Evolutionary conservation across 2,113 vertebrate species (phyloP), one percentile per base, ranked within the genome.

Genomic region (Cacatua alba): DNA sequence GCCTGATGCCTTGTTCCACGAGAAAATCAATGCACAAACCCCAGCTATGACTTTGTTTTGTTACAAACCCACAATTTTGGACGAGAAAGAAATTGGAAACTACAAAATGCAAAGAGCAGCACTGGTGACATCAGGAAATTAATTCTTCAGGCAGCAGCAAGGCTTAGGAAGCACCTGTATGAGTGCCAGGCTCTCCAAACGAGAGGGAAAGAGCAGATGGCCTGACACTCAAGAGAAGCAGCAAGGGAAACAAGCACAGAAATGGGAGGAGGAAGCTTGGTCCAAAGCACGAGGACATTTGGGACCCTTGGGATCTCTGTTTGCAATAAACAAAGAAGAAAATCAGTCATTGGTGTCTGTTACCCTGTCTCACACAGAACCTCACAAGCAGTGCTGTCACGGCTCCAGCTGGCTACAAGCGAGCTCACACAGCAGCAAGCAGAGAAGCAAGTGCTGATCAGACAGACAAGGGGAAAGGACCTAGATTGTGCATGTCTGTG

Each of bases 201-300:
- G 2, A 68, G 46, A 26, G 25, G 33, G 48, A 91, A 59, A n/a
- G 60, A 95, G 86, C 94, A 92, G 69, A 72, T 91, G 84, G 83
- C 26, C 76, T 75, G 39, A 89, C 39, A 37, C 33, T 82, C 35
- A 57, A 31, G 44, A 93, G 37, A 85, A 21, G 37, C 82, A 83
- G 71, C 59, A 70, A 43, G 33, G 62, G 48, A 89, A 86, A 60
- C 41, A 53, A 75, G 43, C 43, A 57, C 29, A 41, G 86, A 93
- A 60, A 75, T 24, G 13, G 51, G 17, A 94, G 55, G 35, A 74
- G 88, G 43, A 65, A 6, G 0, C n/a, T 68, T 75, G 52, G 8
- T 82, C 74, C 57, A 59, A 70, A 86, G n/a, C 29, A 9, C 6
- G 23, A 52, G 14, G 87, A 69, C 3, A 5, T 43, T 85, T 78